phyloP scores from a whole-genome alignment of 1,140 invertebrate species.

The Anthonomus grandis region DNA sequence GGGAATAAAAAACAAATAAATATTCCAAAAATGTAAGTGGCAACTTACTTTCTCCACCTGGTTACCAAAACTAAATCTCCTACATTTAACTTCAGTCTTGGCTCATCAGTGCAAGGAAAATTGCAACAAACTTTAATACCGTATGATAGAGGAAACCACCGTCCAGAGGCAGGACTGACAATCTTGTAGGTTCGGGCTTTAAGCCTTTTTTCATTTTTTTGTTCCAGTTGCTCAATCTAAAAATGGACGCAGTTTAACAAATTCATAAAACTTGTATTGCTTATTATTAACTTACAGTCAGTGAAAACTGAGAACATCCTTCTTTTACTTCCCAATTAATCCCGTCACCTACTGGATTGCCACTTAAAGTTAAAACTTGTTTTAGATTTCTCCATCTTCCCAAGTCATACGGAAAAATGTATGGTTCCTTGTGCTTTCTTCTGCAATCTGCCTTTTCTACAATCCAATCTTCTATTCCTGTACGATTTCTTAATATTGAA shows the following conservation, averaged over 20 bases:
- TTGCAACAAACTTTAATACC: slow-evolving; percentile 69
- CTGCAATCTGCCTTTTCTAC: slow-evolving; percentile 77
- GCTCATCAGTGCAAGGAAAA: slow-evolving; percentile 83
- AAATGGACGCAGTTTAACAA: slow-evolving; percentile 28
- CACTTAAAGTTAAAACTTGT: slow-evolving; percentile 68
- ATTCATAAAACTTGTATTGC: not conserved
- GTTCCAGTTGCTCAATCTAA: slow-evolving; percentile 84
- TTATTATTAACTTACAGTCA: slow-evolving; percentile 68
- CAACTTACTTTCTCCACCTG: slow-evolving; percentile 74
- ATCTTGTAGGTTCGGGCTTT: slow-evolving; percentile 71
- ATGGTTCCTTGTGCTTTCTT: slow-evolving; percentile 57
- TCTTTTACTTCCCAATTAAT: slow-evolving; percentile 79
- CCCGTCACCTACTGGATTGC: slow-evolving; percentile 71
- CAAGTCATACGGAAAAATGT: slow-evolving; percentile 88
- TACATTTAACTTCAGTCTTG: slow-evolving; percentile 67
- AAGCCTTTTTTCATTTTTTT: slow-evolving; percentile 82
- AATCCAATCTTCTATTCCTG: slow-evolving; percentile 97
- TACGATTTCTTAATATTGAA: slow-evolving; percentile 81
- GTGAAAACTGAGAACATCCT: slow-evolving; percentile 81
- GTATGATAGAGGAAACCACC: slow-evolving; percentile 73
- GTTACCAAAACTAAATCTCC: slow-evolving; percentile 82
- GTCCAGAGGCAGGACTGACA: slow-evolving; percentile 64
- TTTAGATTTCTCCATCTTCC: slow-evolving; percentile 70
- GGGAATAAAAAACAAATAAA: too few species aligned
- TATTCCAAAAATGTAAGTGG: too few species aligned